Conservation (phyloP, 2,888 invertebrate genomes). For the Tinea pellionella region DNA sequence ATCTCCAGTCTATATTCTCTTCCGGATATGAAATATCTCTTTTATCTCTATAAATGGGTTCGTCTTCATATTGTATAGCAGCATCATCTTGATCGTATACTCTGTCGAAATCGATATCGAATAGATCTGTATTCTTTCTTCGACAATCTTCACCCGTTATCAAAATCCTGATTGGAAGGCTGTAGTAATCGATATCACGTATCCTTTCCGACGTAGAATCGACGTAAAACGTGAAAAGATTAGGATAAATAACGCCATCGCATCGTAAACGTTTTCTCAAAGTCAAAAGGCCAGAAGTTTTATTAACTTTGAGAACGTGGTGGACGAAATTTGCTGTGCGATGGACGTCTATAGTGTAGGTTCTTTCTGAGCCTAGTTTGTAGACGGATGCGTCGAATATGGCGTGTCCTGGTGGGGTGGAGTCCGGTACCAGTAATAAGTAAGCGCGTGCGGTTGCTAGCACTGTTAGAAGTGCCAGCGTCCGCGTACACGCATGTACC, state of each 20-base stretch:
- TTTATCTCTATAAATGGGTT: constrained; percentile 43
- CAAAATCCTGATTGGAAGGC: constrained; percentile 80
- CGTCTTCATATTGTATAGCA: constrained; percentile 53
- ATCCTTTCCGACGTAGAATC: constrained; percentile 85
- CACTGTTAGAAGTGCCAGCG: constrained; percentile 34
- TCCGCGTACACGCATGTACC: constrained; percentile 38
- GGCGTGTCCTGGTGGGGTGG: constrained; percentile 72
- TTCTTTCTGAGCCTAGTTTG: constrained; percentile 81
- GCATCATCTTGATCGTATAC: constrained; percentile 66
- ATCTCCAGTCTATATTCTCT: constrained; percentile 56
- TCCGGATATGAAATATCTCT: constrained; percentile 34
- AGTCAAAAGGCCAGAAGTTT: constrained; percentile 79
- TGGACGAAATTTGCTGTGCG: constrained; percentile 86
- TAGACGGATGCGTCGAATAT: constrained; percentile 86
- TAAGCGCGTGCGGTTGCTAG: constrained; percentile 52
- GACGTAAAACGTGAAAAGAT: constrained; percentile 86
- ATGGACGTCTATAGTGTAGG: constrained; percentile 82
- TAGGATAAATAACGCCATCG: constrained; percentile 85
- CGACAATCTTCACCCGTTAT: constrained; percentile 79
- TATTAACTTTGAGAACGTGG: constrained; percentile 80
- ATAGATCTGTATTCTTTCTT: constrained; percentile 71
- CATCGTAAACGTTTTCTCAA: constrained; percentile 79
- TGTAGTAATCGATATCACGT: constrained; percentile 85
- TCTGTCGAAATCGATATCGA: constrained; percentile 69
- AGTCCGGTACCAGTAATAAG: constrained; percentile 71